Base-by-base conservation (phyloP, 1,140 invertebrate genomes). In the Leptinotarsa defecta region DNA sequence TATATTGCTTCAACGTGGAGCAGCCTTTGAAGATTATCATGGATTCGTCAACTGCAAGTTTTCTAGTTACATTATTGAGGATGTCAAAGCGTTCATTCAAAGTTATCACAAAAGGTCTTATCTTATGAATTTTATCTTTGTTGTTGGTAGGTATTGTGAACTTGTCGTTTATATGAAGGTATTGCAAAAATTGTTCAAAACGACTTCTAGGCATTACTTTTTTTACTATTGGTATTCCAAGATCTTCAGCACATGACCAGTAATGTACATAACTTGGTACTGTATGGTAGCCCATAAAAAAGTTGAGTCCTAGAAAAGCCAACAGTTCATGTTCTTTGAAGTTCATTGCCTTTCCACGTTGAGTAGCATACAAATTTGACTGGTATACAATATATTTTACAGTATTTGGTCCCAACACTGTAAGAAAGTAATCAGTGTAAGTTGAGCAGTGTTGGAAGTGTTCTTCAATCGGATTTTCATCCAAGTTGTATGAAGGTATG, bases 1-100 rank as follows among this genome's bases (percentile, higher is more conserved):
- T n/a, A n/a, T n/a, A 88, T 79, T 88, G 85, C 80, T 86, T 86
- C 75, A 87, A 79, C 13, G 79, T 78, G 76, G 77, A 83, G 75
- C 82, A 79, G 69, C 81, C 82, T 81, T 86, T 79, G 73, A 79
- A 79, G 19, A 43, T 74, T 63, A 77, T 79, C 69, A 72, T 74
- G 67, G 63, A 52, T 85, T 79, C 78, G 67, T 80, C 78, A 48
- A 79, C 70, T 68, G 24, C 34, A 34, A 68, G 24, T 48, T 34
- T 68, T 68, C 67, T 68, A 34, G 67, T 68, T 34, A 34, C 67
- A 68, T 48, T 68, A 19, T 68, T 34, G 3, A 68, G 43, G 34
- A 27, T 65, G 63, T 65, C 63, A 27, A 65, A 65, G 15, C 63
- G 63, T 65, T 65, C 63, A 20, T 19, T 65, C 63, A 65, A 65